A percentile compares a stretch with the other conserved stretches of the same genome.
These are phyloP conservation scores for Forbesichthys agassizii DNA, from an alignment of 2,113 vertebrate genomes.

Conservation along the genomic window DNA sequence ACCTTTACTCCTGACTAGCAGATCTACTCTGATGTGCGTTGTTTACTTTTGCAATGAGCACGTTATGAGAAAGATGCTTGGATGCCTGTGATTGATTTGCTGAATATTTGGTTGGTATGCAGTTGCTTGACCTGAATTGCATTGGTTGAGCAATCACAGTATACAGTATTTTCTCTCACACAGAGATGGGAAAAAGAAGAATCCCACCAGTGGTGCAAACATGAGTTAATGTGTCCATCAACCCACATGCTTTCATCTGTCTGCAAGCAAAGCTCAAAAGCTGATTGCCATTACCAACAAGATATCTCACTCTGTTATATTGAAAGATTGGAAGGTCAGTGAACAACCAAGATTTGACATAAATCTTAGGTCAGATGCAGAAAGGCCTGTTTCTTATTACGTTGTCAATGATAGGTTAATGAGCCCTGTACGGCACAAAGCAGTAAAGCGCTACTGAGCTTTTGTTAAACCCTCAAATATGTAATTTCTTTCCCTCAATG, in stretches of 20 bases:
- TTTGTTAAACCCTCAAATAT: too few relatives aligned
- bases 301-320: not conserved
- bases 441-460: too few relatives aligned
- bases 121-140: slow-evolving; percentile 29
- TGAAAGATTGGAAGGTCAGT: not conserved
- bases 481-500: too few relatives aligned
- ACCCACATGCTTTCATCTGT: slow-evolving; percentile 1
- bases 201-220: not conserved
- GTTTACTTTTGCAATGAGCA: slow-evolving; percentile 21
- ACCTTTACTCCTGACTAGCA: not conserved
- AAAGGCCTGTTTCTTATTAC: not conserved
- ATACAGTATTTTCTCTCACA: slow-evolving; percentile 2
- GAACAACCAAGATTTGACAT: not conserved
- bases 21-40: not conserved
- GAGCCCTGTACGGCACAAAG: not conserved
- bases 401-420: not conserved
- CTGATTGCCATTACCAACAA: not conserved
- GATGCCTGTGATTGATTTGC: slow-evolving; percentile 20
- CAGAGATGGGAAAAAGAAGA: slow-evolving; percentile 1
- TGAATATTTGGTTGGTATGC: not conserved
- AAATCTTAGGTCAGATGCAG: not conserved
- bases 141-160: not conserved
- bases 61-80: not conserved
- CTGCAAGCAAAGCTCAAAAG: not conserved
- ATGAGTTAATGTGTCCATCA: not conserved